Base-by-base conservation (phyloP, 1,140 invertebrate genomes). In the Pseudachorutes palmiensis region DNA sequence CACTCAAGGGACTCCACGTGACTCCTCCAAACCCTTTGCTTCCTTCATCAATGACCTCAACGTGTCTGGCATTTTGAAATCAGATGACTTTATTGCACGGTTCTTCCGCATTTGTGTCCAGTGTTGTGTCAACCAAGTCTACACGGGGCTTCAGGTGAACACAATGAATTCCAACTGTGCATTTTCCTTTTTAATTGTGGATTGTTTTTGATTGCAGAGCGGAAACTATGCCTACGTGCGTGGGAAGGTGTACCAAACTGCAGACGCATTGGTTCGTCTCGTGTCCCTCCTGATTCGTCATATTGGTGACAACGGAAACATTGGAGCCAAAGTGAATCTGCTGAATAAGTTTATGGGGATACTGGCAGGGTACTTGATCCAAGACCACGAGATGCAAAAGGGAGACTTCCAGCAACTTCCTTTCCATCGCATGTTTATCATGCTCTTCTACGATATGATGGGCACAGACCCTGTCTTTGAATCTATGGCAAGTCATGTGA, bases 31-130 rank as follows among this genome's bases (percentile, higher is more conserved):
- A 76, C 91, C 94, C n/a, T 97, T 98, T 76, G 87, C 89, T 36
- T 80, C 90, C 60, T 97, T 98, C 79, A 92, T 98, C 0, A 90
- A 94, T 75, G 81, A 86, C 78, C 95, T 99, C 93, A 97, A 97
- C 75, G 84, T 91, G 66, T 92, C 97, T 72, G 96, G 96, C 1
- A 94, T 99, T 58, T 79, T 98, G 16, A 97, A 98, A 77, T 96
- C 93, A 0, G 97, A 99, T 75, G 96, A 99, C 77, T 83, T 96
- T 67, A 97, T 99, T 62, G 95, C 94, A 0, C 80, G 95, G 68
- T 99, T 99, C 80, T 98, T 99, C 82, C 86, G 96, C 30, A 85
- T 97, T 24, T 95, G 92, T 60, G 96, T 94, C 0, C 94, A 98
- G 77, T 89, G 98, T 83, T 98, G 96, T 78, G 64, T 74, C 9